A percentile compares a stretch with the other conserved stretches of the same genome.
These are phyloP conservation scores for Drosophila sucinea DNA, from an alignment of 1,140 invertebrate genomes.

Conservation along the genomic window DNA sequence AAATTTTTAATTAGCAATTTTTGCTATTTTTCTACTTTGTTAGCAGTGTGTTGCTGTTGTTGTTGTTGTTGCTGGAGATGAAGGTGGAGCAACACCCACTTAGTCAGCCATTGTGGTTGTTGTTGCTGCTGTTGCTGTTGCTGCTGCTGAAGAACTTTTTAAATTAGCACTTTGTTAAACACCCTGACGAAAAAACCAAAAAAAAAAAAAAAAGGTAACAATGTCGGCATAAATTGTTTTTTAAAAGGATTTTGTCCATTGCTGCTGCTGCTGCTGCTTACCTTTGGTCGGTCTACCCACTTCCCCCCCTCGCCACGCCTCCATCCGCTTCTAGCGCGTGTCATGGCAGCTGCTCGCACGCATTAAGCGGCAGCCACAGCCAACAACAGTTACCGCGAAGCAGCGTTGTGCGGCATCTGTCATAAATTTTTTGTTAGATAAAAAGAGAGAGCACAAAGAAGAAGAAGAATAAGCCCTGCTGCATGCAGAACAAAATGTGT, in stretches of 20 bases:
- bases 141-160: constrained; percentile 68
- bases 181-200: constrained; percentile 77
- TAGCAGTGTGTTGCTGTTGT: constrained; percentile 24
- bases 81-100: constrained; percentile 18
- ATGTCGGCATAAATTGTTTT: constrained; percentile 77
- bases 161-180: constrained; percentile 82
- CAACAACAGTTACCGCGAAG: not conserved
- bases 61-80: not conserved
- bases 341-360: constrained; percentile 72
- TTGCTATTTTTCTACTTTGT: constrained; percentile 82
- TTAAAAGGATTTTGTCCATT: constrained; percentile 79
- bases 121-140: not conserved
- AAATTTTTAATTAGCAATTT: constrained; percentile 83
- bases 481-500: constrained; percentile 31
- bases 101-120: constrained; percentile 9
- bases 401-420: constrained; percentile 46
- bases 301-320: not conserved
- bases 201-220: constrained; percentile 41
- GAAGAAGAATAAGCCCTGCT: constrained; percentile 14
- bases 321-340: constrained; percentile 42
- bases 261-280: constrained; percentile 8
- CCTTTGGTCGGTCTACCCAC: not conserved
- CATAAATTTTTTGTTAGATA: constrained; percentile 67
- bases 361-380: constrained; percentile 54
- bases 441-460: constrained; percentile 15